These are phyloP conservation scores for Antrozous pallidus DNA, from an alignment of 2,797 vertebrate genomes.

Conservation along the genomic window DNA sequence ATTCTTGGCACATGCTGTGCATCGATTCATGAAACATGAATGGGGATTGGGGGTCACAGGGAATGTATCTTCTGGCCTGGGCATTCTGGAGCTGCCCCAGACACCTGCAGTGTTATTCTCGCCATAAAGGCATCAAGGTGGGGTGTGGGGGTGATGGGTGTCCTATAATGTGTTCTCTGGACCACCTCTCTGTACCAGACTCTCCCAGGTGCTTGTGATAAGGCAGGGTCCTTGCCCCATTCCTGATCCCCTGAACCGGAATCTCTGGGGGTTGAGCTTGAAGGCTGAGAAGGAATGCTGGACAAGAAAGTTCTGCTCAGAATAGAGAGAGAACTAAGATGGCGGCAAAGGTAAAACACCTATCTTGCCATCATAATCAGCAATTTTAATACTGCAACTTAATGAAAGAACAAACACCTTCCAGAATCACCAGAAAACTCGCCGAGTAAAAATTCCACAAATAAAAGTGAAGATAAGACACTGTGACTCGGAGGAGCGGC, in stretches of 20 bases:
- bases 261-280: neutral
- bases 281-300: neutral
- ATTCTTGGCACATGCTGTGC: neutral
- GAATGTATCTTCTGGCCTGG: neutral
- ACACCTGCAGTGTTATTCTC: neutral
- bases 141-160: neutral
- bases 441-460: too few species aligned
- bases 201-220: neutral
- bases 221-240: neutral
- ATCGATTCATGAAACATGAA: neutral
- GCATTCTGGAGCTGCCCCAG: neutral
- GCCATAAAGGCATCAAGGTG: neutral
- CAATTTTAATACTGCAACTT: too few species aligned
- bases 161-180: neutral
- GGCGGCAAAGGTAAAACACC: too few species aligned
- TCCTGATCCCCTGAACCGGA: neutral
- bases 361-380: too few species aligned
- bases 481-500: too few species aligned
- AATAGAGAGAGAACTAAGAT: too few species aligned
- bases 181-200: neutral
- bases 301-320: neutral
- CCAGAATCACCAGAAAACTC: too few species aligned
- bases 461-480: too few species aligned
- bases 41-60: neutral
- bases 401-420: too few species aligned